Percentiles rank a stretch among this genome's conserved stretches.
Conservation (phyloP, 2,888 invertebrate species). For the Matsumyia berberina region DNA sequence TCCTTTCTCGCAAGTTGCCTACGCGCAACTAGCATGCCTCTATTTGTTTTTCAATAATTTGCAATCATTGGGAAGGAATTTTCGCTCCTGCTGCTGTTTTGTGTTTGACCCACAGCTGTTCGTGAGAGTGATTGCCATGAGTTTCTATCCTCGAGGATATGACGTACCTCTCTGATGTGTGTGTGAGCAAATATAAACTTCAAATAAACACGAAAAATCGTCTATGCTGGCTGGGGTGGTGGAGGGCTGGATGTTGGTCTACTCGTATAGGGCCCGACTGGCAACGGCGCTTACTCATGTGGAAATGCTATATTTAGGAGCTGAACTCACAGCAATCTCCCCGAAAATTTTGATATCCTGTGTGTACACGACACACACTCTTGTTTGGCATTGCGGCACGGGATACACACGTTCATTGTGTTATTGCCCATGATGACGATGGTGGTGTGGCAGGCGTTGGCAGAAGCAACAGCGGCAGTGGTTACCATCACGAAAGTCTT, state of each 20-base stretch:
- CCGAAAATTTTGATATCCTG: conserved; percentile 53
- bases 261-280: conserved; percentile 26
- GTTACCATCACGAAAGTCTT: conserved; percentile 39
- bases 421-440: conserved; percentile 11
- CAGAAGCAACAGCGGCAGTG: conserved; percentile 32
- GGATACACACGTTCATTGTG: conserved; percentile 13
- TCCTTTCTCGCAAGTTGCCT: conserved; percentile 2
- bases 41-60: conserved; percentile 21
- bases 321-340: conserved; percentile 57
- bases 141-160: conserved; percentile 19
- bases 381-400: conserved; percentile 18
- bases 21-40: too few species aligned
- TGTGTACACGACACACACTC: conserved; percentile 1
- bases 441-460: conserved; percentile 14
- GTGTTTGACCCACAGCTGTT: conserved; percentile 21
- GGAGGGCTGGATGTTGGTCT: conserved; percentile 28
- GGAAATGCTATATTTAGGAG: conserved; percentile 67
- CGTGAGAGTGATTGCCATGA: conserved; percentile 14
- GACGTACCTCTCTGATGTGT: background rate
- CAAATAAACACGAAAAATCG: conserved; percentile 46
- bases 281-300: conserved; percentile 49
- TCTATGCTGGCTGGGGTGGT: conserved; percentile 1
- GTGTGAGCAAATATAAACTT: conserved; percentile 39
- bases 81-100: conserved; percentile 13
- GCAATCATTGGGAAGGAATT: conserved; percentile 11